A percentile compares a stretch with the other conserved stretches of the same genome.
These are phyloP conservation scores for Tetramorium alpestre DNA, from an alignment of 1,140 invertebrate genomes.

Conservation along the genomic window DNA sequence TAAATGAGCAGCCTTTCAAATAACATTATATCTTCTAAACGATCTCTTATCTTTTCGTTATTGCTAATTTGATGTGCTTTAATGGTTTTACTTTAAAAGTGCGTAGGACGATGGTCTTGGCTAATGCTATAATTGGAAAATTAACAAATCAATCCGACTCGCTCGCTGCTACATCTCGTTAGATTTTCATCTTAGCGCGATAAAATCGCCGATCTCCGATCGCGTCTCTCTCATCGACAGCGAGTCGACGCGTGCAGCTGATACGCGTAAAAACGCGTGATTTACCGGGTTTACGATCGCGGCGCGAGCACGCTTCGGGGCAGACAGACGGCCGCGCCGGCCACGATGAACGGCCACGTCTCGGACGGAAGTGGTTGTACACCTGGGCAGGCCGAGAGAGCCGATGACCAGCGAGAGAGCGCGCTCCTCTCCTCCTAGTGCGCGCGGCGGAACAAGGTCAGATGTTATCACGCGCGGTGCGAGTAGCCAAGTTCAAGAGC, in stretches of 20 bases:
- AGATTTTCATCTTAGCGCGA: background rate
- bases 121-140: background rate
- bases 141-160: background rate
- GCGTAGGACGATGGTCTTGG: background rate
- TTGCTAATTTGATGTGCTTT: background rate
- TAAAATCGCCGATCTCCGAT: background rate
- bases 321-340: background rate
- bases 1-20: background rate
- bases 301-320: constrained; percentile 13
- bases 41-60: background rate
- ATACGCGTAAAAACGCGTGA: background rate
- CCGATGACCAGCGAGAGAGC: constrained; percentile 49
- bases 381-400: constrained; percentile 59
- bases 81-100: background rate
- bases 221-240: background rate
- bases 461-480: constrained; percentile 76
- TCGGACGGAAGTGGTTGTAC: constrained; percentile 60
- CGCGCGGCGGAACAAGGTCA: constrained; percentile 75
- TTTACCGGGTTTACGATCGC: constrained; percentile 44
- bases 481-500: constrained; percentile 68
- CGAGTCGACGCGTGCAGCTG: constrained; percentile 24
- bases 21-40: background rate
- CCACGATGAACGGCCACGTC: constrained; percentile 5
- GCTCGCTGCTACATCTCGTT: background rate
- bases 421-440: constrained; percentile 26